Conservation (phyloP, 2,888 invertebrate species). For the Marronus borbonicus region DNA sequence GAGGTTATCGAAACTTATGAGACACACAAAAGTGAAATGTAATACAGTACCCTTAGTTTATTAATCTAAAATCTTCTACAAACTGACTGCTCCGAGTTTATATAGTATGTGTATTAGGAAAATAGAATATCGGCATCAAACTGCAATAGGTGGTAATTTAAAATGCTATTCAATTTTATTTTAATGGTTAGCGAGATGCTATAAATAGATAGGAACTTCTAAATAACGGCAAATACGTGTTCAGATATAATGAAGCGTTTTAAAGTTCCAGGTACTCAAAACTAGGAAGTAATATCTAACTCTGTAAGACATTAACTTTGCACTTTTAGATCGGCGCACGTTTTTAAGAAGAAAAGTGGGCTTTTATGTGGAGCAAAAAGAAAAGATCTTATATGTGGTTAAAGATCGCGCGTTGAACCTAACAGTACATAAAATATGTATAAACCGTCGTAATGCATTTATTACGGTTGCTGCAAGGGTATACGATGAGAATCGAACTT, state of each 20-base stretch:
- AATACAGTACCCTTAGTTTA: too few species aligned
- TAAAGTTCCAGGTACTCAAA: background rate
- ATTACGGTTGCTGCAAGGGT: constrained; percentile 18
- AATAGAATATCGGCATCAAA: too few species aligned
- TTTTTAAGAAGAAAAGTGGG: constrained; percentile 19
- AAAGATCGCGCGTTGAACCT: constrained; percentile 30
- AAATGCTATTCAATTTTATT: too few species aligned
- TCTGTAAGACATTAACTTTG: constrained; percentile 29
- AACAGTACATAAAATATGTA: constrained; percentile 37
- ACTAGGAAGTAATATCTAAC: constrained; percentile 26
- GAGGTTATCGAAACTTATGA: too few species aligned
- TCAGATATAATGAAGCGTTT: background rate
- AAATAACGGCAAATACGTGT: constrained; percentile 5
- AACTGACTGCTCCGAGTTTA: too few species aligned
- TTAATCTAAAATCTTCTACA: too few species aligned
- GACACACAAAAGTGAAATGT: too few species aligned
- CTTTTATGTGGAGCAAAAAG: constrained; percentile 27
- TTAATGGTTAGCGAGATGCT: too few species aligned
- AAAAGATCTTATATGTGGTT: constrained; percentile 24
- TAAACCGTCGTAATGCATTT: constrained; percentile 26
- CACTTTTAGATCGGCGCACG: constrained; percentile 20
- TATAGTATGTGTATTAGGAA: too few species aligned
- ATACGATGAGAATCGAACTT: background rate
- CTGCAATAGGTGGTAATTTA: too few species aligned
- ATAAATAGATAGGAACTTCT: too few species aligned